phyloP scores from a whole-genome alignment of 2,888 invertebrate species.

The Clepsis dumicolana region DNA sequence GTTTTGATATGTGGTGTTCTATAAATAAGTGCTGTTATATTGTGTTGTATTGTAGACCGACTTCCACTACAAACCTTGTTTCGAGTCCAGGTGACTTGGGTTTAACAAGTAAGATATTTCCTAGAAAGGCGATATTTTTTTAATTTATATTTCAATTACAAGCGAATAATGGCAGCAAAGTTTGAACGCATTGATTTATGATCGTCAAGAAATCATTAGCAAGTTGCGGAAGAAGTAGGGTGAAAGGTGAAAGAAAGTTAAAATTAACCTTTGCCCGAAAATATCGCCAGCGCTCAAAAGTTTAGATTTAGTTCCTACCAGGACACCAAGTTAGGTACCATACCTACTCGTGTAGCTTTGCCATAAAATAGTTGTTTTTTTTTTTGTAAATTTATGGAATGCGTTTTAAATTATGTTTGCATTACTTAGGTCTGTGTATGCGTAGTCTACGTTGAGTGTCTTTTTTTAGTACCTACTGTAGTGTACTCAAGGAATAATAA shows the following conservation, averaged over 20 bases:
- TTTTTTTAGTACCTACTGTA: too few species aligned
- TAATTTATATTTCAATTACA: slow-evolving; percentile 39
- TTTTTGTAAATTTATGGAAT: too few species aligned
- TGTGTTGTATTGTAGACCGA: too few species aligned
- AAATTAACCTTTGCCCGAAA: slow-evolving; percentile 57
- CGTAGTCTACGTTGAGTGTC: too few species aligned
- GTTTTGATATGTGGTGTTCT: too few species aligned
- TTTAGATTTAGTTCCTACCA: slow-evolving; percentile 45
- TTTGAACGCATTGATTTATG: slow-evolving; percentile 65
- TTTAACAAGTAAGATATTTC: not conserved
- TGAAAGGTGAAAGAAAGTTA: slow-evolving; percentile 62
- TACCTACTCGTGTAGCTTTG: not conserved
- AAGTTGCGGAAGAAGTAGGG: slow-evolving; percentile 56
- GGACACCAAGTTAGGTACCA: slow-evolving; percentile 6
- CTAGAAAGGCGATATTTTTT: slow-evolving; percentile 12
- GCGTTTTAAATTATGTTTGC: too few species aligned
- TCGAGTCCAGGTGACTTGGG: not conserved
- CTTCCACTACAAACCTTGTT: too few species aligned
- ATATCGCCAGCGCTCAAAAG: slow-evolving; percentile 43
- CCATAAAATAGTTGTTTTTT: too few species aligned
- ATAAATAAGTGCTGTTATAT: too few species aligned
- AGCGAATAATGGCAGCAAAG: slow-evolving; percentile 53
- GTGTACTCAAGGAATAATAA: too few species aligned
- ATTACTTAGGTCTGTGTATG: too few species aligned
- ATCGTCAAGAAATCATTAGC: slow-evolving; percentile 62